phyloP scores from a whole-genome alignment of 1,140 invertebrate genomes.

The Myzus persicae region DNA sequence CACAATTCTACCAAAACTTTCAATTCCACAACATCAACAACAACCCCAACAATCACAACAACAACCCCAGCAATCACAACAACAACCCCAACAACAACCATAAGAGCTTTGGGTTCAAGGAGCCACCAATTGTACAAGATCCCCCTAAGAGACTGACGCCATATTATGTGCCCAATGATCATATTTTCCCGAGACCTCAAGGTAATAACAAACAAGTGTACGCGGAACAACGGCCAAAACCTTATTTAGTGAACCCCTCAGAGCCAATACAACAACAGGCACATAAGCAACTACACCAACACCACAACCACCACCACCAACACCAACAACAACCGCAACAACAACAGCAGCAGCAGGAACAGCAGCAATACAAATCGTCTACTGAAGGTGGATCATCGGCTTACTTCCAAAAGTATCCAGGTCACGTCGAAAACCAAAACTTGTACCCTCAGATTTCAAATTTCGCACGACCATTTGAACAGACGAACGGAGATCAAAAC shows the following conservation, averaged over 20 bases:
- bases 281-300: constrained; percentile 34
- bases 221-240: constrained; percentile 42
- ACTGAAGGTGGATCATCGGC: constrained; percentile 20
- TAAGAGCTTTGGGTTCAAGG: constrained; percentile 15
- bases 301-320: background rate
- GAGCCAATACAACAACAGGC: background rate
- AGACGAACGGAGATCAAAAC: constrained; percentile 9
- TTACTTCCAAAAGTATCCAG: constrained; percentile 40
- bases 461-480: constrained; percentile 42
- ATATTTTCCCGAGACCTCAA: constrained; percentile 18
- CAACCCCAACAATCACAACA: background rate
- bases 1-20: constrained; percentile 1
- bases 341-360: background rate
- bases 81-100: background rate
- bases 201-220: constrained; percentile 23
- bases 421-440: constrained; percentile 40
- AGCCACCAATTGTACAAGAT: constrained; percentile 7
- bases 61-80: background rate
- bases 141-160: background rate
- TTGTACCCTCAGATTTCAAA: constrained; percentile 18
- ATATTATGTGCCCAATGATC: constrained; percentile 27
- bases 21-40: background rate
- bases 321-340: background rate
- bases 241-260: background rate
- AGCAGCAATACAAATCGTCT: background rate